Evolutionary conservation across 2,888 invertebrate species (phyloP).

Genomic region (Cataglyphis livida): DNA sequence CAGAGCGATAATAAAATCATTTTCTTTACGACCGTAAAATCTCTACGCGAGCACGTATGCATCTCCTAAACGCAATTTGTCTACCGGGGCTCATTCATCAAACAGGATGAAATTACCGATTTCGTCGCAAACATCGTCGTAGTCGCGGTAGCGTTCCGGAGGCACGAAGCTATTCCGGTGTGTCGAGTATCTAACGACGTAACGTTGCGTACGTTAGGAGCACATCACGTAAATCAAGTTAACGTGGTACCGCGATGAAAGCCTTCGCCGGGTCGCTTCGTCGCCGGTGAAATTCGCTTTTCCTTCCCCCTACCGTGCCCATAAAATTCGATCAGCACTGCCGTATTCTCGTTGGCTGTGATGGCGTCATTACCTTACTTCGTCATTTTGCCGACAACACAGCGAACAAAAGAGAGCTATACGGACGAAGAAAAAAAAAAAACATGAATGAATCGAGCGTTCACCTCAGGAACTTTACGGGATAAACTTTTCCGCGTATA

Average conservation of each 20-base stretch:
- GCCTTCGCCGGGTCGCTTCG: conserved; percentile 53
- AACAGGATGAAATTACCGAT: conserved; percentile 59
- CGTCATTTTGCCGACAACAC: conserved; percentile 33
- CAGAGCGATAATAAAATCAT: background rate
- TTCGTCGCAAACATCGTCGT: conserved; percentile 34
- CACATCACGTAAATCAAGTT: conserved; percentile 72
- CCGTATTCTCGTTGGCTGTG: conserved; percentile 64
- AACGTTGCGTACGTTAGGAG: conserved; percentile 70
- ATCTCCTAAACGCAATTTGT: background rate
- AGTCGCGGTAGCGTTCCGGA: conserved; percentile 43
- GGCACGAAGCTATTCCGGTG: conserved; percentile 57
- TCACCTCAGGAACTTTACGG: conserved; percentile 3
- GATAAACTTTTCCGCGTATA: conserved; percentile 28
- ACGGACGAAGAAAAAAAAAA: background rate
- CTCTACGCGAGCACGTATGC: too few relatives aligned
- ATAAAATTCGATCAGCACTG: conserved; percentile 72
- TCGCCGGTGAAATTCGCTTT: conserved; percentile 68
- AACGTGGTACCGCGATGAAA: conserved; percentile 68
- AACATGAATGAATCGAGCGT: background rate
- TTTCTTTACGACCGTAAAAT: background rate
- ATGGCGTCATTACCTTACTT: conserved; percentile 66
- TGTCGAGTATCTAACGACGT: conserved; percentile 71
- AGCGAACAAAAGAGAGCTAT: conserved; percentile 29
- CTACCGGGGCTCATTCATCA: background rate
- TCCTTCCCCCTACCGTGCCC: conserved; percentile 48